These are phyloP conservation scores for Noctua pronuba DNA, from an alignment of 2,888 invertebrate genomes.

Conservation along the genomic window DNA sequence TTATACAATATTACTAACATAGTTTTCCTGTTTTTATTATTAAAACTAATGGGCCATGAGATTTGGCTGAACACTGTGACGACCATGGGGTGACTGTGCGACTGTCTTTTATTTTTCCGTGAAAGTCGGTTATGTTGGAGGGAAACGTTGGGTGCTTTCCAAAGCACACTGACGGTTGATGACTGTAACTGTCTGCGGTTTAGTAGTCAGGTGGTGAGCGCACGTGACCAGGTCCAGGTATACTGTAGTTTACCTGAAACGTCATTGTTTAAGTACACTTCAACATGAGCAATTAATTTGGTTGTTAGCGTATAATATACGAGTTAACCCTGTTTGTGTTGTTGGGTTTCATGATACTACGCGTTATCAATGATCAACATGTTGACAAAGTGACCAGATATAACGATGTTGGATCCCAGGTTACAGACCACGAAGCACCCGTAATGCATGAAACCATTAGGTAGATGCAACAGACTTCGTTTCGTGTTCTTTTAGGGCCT, in stretches of 20 bases:
- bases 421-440: neutral
- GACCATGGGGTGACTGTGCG: neutral
- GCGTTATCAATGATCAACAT: neutral
- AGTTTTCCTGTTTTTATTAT: slow-evolving; percentile 52
- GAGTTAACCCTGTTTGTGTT: neutral
- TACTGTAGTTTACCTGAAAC: neutral
- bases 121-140: neutral
- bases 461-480: neutral
- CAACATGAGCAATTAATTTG: neutral
- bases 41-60: slow-evolving; percentile 28
- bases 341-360: neutral
- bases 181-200: slow-evolving; percentile 35
- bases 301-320: neutral
- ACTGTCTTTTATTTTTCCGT: neutral
- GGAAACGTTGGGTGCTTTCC: slow-evolving; percentile 7
- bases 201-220: slow-evolving; percentile 31
- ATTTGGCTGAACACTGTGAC: slow-evolving; percentile 30
- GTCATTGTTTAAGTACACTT: neutral
- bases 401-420: neutral
- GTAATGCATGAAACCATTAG: neutral
- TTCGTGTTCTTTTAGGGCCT: neutral
- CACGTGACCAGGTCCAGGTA: slow-evolving; percentile 48
- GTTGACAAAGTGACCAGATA: neutral
- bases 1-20: slow-evolving; percentile 27
- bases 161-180: slow-evolving; percentile 8